A percentile compares a stretch with the other conserved stretches of the same genome.
These are phyloP conservation scores for Meiosimyza decipiens DNA, from an alignment of 2,888 invertebrate genomes.

Conservation along the genomic window DNA sequence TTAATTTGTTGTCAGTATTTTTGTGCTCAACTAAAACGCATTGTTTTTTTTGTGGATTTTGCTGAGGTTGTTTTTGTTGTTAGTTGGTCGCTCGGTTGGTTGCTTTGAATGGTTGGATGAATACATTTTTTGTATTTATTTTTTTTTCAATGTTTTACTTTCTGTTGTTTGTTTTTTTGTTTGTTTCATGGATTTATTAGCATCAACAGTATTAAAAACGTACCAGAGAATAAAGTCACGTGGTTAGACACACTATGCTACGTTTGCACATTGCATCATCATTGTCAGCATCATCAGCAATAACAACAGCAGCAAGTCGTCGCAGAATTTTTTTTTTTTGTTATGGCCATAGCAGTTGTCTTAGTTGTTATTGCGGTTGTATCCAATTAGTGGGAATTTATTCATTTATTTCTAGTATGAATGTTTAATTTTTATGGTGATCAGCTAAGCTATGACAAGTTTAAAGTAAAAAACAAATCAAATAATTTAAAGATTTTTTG, in stretches of 20 bases:
- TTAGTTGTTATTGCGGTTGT: background rate
- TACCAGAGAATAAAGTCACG: background rate
- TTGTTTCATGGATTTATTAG: conserved; percentile 1
- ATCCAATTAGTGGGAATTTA: background rate
- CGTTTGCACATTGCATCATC: background rate
- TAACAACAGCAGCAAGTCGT: background rate
- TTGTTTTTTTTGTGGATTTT: too few species aligned
- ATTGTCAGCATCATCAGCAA: too few species aligned
- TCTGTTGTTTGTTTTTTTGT: background rate
- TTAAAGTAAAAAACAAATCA: background rate
- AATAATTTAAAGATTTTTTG: too few species aligned
- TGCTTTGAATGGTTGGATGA: background rate
- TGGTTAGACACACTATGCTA: conserved; percentile 3
- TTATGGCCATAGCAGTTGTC: background rate
- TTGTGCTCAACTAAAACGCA: too few species aligned
- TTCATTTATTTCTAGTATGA: too few species aligned
- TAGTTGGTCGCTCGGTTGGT: background rate
- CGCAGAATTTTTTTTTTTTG: background rate
- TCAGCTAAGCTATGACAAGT: background rate
- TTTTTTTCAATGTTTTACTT: too few species aligned
- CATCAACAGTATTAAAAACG: background rate
- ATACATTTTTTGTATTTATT: too few species aligned
- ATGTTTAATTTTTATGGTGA: conserved; percentile 6
- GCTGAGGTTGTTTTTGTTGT: background rate
- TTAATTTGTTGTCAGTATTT: background rate